These are phyloP conservation scores for Procambarus virginalis DNA, from an alignment of 1,140 invertebrate species.

Conservation along the genomic window DNA sequence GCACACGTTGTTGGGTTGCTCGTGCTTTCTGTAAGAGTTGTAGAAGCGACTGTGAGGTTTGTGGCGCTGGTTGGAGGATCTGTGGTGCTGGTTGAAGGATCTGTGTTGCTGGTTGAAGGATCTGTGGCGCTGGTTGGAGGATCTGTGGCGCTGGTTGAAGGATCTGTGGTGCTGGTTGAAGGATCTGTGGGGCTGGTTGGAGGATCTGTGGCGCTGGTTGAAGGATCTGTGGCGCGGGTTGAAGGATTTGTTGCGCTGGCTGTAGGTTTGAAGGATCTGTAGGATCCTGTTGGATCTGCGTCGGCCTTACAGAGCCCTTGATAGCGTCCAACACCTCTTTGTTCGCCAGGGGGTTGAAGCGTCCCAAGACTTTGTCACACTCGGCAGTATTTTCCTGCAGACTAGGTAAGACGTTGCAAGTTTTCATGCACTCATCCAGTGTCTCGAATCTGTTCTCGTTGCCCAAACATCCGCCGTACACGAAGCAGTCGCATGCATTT, in stretches of 20 bases:
- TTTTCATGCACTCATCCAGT: constrained; percentile 73
- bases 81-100: background rate
- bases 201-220: background rate
- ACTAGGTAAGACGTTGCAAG: constrained; percentile 70
- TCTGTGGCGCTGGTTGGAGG: background rate
- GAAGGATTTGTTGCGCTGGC: background rate
- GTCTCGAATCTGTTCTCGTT: constrained; percentile 75
- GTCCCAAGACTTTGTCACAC: background rate
- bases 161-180: background rate
- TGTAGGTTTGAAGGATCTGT: no score
- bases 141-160: background rate
- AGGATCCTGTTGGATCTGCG: background rate
- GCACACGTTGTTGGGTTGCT: background rate
- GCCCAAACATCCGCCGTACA: constrained; percentile 75
- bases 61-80: background rate
- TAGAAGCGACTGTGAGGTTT: background rate
- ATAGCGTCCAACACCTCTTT: background rate
- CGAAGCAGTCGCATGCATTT: constrained; percentile 74
- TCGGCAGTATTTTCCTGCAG: background rate
- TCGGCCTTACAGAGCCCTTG: background rate
- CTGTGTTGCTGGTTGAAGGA: background rate
- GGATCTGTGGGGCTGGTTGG: background rate
- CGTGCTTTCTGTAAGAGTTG: background rate
- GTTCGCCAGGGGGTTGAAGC: background rate
- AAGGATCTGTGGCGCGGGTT: background rate